Evolutionary conservation across 2,888 invertebrate genomes (phyloP).

Genomic region (Eumacrocentrus americanus): DNA sequence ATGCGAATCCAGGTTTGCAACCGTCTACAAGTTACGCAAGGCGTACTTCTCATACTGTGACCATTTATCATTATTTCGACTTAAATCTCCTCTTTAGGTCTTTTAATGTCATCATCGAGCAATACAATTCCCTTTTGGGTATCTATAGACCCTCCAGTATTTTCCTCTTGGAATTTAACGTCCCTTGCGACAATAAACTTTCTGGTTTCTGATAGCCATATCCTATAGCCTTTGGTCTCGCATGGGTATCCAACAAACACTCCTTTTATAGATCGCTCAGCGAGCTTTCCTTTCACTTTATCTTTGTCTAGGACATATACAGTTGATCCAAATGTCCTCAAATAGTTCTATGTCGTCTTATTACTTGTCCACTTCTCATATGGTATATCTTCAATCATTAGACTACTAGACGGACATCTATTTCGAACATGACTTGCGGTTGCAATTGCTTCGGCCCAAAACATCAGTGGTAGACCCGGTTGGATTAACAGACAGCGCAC

Average conservation of each 20-base stretch:
- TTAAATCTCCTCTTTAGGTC: not conserved
- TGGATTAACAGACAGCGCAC: conserved; percentile 39
- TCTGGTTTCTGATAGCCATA: conserved; percentile 7
- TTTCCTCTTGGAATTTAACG: conserved; percentile 6
- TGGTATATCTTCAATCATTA: conserved; percentile 29
- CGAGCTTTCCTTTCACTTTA: conserved; percentile 16
- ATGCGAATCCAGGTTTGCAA: too few relatives aligned
- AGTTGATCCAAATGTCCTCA: conserved; percentile 14
- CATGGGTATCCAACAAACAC: conserved; percentile 15
- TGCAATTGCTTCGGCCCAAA: conserved; percentile 40
- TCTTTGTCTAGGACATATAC: conserved; percentile 6
- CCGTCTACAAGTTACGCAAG: too few relatives aligned
- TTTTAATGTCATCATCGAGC: not conserved
- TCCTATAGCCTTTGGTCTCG: conserved; percentile 18
- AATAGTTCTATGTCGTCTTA: conserved; percentile 16
- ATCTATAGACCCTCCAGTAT: not conserved
- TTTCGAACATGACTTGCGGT: conserved; percentile 32
- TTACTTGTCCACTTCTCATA: conserved; percentile 16
- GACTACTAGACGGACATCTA: conserved; percentile 27
- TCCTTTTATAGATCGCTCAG: conserved; percentile 13
- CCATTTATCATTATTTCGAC: not conserved
- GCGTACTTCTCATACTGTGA: too few relatives aligned
- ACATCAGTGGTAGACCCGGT: conserved; percentile 33
- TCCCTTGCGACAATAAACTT: conserved; percentile 16
- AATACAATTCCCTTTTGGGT: too few relatives aligned